Percentiles rank a stretch among this genome's conserved stretches.
These are phyloP conservation scores for Pempheris klunzingeri DNA, from an alignment of 2,797 vertebrate species.

Conservation along the genomic window DNA sequence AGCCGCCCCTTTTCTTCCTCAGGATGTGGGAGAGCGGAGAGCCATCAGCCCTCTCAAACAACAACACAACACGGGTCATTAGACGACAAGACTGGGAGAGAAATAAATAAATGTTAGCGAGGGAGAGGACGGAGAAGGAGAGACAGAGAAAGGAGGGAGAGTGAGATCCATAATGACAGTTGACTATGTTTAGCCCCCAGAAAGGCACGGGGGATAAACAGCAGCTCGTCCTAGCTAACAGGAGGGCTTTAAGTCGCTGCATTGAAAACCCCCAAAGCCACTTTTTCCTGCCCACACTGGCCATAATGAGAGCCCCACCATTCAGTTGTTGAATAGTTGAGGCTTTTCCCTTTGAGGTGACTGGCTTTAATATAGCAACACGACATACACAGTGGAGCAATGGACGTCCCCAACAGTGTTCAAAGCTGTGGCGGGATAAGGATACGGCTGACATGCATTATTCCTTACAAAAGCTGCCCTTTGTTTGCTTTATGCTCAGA, in stretches of 20 bases:
- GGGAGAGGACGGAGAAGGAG: conserved; percentile 44
- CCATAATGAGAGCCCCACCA: conserved; percentile 86
- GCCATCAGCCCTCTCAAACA: conserved; percentile 67
- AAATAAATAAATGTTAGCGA: conserved; percentile 79
- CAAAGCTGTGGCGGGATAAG: conserved; percentile 79
- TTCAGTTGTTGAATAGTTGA: conserved; percentile 87
- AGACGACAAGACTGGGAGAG: conserved; percentile 75
- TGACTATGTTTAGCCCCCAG: conserved; percentile 85
- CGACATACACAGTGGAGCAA: conserved; percentile 73
- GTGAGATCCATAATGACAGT: conserved; percentile 83
- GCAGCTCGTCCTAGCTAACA: conserved; percentile 81
- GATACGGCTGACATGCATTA: conserved; percentile 86
- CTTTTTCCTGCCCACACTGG: conserved; percentile 83
- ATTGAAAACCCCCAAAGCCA: conserved; percentile 83
- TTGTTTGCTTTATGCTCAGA: conserved; percentile 85
- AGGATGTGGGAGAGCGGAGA: conserved; percentile 78
- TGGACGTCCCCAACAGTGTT: conserved; percentile 80
- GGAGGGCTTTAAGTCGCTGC: conserved; percentile 78
- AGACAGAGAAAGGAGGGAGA: conserved; percentile 61
- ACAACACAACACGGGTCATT: conserved; percentile 79
- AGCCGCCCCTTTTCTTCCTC: conserved; percentile 62
- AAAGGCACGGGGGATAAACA: conserved; percentile 84
- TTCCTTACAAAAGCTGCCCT: conserved; percentile 83
- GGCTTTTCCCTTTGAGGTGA: conserved; percentile 86
- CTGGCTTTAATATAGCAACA: conserved; percentile 86